These are phyloP conservation scores for Erythrocercus mccallii DNA, from an alignment of 2,113 vertebrate species.

Conservation along the genomic window DNA sequence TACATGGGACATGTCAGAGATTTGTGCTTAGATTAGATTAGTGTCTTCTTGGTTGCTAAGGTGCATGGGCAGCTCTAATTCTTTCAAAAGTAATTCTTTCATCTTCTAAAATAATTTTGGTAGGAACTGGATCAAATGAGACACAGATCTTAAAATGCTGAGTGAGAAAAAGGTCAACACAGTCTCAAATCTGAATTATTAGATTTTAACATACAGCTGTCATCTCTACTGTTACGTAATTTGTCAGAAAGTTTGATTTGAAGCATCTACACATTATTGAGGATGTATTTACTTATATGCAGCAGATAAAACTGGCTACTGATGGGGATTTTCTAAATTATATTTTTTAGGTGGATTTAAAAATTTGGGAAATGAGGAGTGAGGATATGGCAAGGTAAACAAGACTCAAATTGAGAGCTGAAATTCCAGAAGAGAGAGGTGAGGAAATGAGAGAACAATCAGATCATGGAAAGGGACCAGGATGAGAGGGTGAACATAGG, in stretches of 20 bases:
- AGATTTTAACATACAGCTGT: neutral
- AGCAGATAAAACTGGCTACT: neutral
- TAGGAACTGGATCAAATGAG: neutral
- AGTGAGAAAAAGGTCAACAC: neutral
- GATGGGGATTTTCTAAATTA: rapidly evolving
- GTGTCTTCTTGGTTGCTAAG: neutral
- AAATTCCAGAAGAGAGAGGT: neutral
- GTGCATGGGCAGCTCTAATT: neutral
- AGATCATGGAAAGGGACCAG: neutral
- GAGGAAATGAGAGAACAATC: neutral
- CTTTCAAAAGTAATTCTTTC: neutral
- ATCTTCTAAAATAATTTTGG: neutral
- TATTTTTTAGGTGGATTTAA: neutral
- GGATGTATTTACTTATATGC: neutral
- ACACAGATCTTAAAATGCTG: neutral
- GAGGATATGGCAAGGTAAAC: neutral
- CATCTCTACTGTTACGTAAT: neutral
- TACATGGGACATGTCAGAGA: neutral
- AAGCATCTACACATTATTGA: neutral
- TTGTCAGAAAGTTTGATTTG: neutral
- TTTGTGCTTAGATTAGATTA: neutral
- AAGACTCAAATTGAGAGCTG: neutral
- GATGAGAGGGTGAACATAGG: neutral
- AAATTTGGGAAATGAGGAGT: neutral
- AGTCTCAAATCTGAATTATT: neutral